phyloP scores from a whole-genome alignment of 2,888 invertebrate genomes.

The Phengaris arion region DNA sequence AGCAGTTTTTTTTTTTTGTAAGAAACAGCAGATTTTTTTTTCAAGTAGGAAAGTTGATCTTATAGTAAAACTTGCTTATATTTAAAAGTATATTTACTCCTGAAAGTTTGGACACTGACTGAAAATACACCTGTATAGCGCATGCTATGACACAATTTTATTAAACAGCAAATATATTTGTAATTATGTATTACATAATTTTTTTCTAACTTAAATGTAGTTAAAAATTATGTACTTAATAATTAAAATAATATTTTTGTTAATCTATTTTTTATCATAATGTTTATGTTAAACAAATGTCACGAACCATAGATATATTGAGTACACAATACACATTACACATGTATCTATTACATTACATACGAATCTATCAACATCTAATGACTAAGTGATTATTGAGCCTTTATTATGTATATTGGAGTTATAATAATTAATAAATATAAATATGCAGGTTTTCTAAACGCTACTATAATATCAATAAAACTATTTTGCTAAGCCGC shows the following conservation, averaged over 20 bases:
- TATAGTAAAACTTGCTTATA: too few relatives aligned
- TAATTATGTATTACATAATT: neutral
- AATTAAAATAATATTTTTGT: neutral
- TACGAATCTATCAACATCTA: conserved; percentile 49
- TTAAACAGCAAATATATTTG: too few relatives aligned
- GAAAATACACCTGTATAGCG: too few relatives aligned
- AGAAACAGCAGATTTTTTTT: too few relatives aligned
- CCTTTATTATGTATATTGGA: conserved; percentile 51
- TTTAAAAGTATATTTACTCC: too few relatives aligned
- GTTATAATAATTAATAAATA: conserved; percentile 13
- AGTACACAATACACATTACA: conserved; percentile 54
- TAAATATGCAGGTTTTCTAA: neutral
- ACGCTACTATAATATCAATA: neutral
- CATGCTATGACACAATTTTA: too few relatives aligned
- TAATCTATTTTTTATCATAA: conserved; percentile 26
- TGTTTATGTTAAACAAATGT: conserved; percentile 51
- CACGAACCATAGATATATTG: conserved; percentile 72
- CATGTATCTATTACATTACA: conserved; percentile 49
- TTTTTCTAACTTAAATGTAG: neutral
- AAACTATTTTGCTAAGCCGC: neutral
- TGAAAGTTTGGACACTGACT: too few relatives aligned
- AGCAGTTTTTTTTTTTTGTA: too few relatives aligned
- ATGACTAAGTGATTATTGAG: conserved; percentile 58
- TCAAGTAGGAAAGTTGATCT: too few relatives aligned
- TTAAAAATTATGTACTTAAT: neutral